Conservation (phyloP, 2,113 vertebrate species). For the Nansenia antarctica region DNA sequence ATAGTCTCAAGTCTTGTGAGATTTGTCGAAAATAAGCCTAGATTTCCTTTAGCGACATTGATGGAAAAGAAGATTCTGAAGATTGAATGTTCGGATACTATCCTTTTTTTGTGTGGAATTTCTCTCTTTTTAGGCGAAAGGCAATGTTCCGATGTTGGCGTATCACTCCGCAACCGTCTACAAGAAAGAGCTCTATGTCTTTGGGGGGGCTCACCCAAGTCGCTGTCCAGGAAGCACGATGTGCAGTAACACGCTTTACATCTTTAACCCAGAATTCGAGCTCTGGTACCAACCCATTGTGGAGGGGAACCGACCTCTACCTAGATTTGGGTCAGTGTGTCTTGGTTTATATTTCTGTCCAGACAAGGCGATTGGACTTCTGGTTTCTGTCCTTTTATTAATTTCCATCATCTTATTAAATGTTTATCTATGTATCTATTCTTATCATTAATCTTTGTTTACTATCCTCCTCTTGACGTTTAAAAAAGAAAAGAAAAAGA, state of each 20-base stretch:
- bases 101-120: constrained; percentile 5
- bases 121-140: constrained; percentile 76
- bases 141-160: constrained; percentile 77
- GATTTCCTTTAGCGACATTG: no score
- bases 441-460: no score
- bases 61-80: background rate
- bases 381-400: no score
- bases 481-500: no score
- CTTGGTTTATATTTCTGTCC: background rate
- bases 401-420: background rate
- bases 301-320: constrained; percentile 83
- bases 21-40: no score
- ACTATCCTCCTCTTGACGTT: no score
- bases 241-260: constrained; percentile 83
- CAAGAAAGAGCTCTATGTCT: constrained; percentile 56
- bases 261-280: constrained; percentile 88
- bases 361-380: background rate
- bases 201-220: background rate
- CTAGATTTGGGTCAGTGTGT: constrained; percentile 83
- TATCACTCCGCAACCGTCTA: constrained; percentile 85
- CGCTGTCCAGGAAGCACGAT: constrained; percentile 28
- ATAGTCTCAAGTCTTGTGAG: background rate
- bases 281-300: constrained; percentile 92
- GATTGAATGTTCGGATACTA: background rate
- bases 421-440: background rate